These are phyloP conservation scores for Cladorhizidae sp. DNA, from an alignment of 37 sponge, comb jelly and placozoan species.

Conservation along the genomic window DNA sequence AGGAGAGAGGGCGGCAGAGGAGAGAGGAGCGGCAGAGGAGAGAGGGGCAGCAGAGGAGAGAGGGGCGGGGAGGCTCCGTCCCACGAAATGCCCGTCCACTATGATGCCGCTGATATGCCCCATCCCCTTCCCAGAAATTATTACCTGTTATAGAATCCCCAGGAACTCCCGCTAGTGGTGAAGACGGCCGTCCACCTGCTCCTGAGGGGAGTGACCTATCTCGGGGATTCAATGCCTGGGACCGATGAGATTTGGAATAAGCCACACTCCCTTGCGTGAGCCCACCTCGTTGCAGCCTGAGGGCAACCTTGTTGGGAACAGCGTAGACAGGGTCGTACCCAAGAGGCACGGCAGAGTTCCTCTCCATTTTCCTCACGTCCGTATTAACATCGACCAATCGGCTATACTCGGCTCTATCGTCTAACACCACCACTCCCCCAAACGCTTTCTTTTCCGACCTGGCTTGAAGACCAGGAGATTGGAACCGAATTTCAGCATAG, in stretches of 20 bases:
- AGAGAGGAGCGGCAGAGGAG: no score
- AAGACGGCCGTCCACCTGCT: not conserved
- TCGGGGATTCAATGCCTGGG: no score
- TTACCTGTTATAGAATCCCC: not conserved
- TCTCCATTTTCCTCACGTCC: not conserved
- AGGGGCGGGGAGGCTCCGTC: not conserved
- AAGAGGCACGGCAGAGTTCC: not conserved
- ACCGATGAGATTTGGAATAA: no score
- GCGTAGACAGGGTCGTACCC: constrained; percentile 12
- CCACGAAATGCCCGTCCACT: not conserved
- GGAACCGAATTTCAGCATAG: no score
- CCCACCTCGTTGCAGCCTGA: not conserved
- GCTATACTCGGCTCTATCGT: not conserved
- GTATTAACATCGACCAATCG: constrained; percentile 8
- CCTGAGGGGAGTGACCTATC: no score
- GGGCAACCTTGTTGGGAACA: not conserved
- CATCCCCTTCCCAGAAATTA: no score
- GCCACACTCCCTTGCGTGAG: not conserved
- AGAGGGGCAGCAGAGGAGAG: no score
- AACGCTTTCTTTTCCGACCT: not conserved
- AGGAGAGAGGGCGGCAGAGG: no score
- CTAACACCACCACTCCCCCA: not conserved
- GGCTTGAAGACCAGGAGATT: no score
- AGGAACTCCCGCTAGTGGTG: not conserved
- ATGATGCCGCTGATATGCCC: not conserved